A percentile compares a stretch with the other conserved stretches of the same genome.
These are phyloP conservation scores for Elmis aenea DNA, from an alignment of 2,888 invertebrate species.

Conservation along the genomic window DNA sequence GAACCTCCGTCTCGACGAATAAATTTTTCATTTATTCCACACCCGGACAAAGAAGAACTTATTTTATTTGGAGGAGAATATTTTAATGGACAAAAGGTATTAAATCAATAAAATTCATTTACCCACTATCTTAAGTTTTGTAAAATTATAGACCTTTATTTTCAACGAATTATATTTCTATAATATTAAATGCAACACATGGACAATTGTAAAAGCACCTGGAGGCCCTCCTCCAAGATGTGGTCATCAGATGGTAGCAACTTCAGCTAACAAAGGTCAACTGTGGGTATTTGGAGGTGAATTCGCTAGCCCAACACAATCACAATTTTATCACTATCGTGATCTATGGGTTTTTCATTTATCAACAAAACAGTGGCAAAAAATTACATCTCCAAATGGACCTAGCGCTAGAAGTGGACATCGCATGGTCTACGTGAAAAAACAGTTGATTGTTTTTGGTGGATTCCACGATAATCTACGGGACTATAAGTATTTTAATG, in stretches of 20 bases:
- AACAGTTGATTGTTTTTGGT: conserved; percentile 79
- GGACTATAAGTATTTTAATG: conserved; percentile 85
- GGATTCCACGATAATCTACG: conserved; percentile 88
- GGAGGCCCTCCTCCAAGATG: conserved; percentile 84
- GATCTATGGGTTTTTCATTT: conserved; percentile 86
- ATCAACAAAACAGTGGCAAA: conserved; percentile 68
- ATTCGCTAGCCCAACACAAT: conserved; percentile 82
- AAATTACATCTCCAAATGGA: conserved; percentile 66
- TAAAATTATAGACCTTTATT: conserved; percentile 63
- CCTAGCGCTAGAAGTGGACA: conserved; percentile 86
- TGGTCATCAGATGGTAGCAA: conserved; percentile 79
- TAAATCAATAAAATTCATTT: conserved; percentile 1
- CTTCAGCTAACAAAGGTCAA: conserved; percentile 69
- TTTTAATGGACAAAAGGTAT: conserved; percentile 77
- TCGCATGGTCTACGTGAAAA: conserved; percentile 77
- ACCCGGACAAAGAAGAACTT: conserved; percentile 83
- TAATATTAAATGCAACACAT: conserved; percentile 72
- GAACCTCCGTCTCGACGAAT: conserved; percentile 69
- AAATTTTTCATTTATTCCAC: conserved; percentile 73
- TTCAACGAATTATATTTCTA: conserved; percentile 84
- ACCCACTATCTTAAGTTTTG: conserved; percentile 11
- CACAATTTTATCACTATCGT: conserved; percentile 89
- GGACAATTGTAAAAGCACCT: conserved; percentile 76
- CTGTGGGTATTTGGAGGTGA: conserved; percentile 87
- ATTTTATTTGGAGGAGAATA: conserved; percentile 91